Evolutionary conservation across 2,113 vertebrate genomes (phyloP), one percentile per base, ranked within the genome.

Genomic region (Ictalurus furcatus): DNA sequence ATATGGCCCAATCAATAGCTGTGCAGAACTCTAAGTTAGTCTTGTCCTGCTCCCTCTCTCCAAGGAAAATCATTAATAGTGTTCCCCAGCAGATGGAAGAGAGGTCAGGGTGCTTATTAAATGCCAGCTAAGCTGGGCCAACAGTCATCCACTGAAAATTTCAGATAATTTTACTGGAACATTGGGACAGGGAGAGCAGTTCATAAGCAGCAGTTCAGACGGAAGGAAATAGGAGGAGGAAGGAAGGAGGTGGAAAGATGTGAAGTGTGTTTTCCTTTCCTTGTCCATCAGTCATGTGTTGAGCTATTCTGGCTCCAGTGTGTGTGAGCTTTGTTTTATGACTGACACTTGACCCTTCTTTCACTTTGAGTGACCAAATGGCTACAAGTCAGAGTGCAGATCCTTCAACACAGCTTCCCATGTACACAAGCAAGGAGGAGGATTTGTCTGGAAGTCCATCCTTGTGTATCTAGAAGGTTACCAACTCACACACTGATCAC

Each of bases 41-140:
- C 54, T 58, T 34, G 88, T 84, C 90, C 40, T 79, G 34, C 84
- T 88, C 79, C 79, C 48, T 85, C 28, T 84, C 85, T 59, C 61
- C 54, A 84, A 92, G 87, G 88, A 87, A 65, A 88, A 90, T 90
- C 85, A 89, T 89, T 89, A 85, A 84, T 25, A 74, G 19, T 28
- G 58, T 81, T 86, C 71, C 30, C 65, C 54, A 85, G 59, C 69
- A 79, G 84, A 91, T 88, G 88, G n/a, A 58, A 78, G 79, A 40
- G 56, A 30, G 88, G 85, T 91, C 86, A 86, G 84, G 48, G 28
- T 76, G 52, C 88, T 86, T 86, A 91, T 86, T 91, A 91, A 89
- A 86, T 84, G 78, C 83, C 48, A 74, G 13, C 73, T 89, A 63
- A 87, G 74, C 86, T 59, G 83, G 65, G 65, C 76, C 59, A 82